A percentile compares a stretch with the other conserved stretches of the same genome.
Evolutionary conservation across 2,113 vertebrate species (phyloP).

Genomic region (Periophthalmus modestus): DNA sequence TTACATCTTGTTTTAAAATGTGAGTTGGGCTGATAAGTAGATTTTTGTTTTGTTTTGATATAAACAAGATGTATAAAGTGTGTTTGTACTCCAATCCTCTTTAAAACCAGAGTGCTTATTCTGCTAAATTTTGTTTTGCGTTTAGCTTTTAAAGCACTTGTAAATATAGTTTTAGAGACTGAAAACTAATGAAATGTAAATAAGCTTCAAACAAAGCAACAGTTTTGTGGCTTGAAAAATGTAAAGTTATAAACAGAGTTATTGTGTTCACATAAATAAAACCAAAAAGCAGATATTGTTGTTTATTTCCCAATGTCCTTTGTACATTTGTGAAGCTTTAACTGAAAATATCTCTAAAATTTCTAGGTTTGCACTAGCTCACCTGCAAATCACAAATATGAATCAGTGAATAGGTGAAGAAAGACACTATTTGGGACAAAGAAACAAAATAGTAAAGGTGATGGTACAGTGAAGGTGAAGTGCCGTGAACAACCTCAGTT

Average conservation of each 20-base stretch:
- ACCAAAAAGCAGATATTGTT: constrained; percentile 25
- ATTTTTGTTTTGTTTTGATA: neutral
- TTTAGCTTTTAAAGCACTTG: constrained; percentile 50
- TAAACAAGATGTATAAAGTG: neutral
- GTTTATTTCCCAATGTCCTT: constrained; percentile 59
- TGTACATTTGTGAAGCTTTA: constrained; percentile 25
- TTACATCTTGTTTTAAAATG: constrained; percentile 3
- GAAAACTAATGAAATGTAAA: constrained; percentile 16
- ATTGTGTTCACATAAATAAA: constrained; percentile 24
- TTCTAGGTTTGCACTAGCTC: too few relatives aligned
- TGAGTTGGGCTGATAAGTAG: neutral
- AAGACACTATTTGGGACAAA: constrained; percentile 4
- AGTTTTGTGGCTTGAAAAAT: neutral
- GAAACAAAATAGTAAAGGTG: neutral
- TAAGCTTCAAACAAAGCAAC: neutral
- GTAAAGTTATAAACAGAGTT: constrained; percentile 6
- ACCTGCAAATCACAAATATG: constrained; percentile 5
- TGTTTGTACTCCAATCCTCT: neutral
- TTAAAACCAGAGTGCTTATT: constrained; percentile 40
- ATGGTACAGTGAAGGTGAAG: constrained; percentile 3
- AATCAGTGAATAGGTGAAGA: neutral
- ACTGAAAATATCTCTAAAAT: constrained; percentile 53
- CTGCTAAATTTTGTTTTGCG: constrained; percentile 11
- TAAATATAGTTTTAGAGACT: constrained; percentile 57
- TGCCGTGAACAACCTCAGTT: neutral